A percentile compares a stretch with the other conserved stretches of the same genome.
Conservation (phyloP, 2,888 invertebrate species). For the Epistrophella euchroma region DNA sequence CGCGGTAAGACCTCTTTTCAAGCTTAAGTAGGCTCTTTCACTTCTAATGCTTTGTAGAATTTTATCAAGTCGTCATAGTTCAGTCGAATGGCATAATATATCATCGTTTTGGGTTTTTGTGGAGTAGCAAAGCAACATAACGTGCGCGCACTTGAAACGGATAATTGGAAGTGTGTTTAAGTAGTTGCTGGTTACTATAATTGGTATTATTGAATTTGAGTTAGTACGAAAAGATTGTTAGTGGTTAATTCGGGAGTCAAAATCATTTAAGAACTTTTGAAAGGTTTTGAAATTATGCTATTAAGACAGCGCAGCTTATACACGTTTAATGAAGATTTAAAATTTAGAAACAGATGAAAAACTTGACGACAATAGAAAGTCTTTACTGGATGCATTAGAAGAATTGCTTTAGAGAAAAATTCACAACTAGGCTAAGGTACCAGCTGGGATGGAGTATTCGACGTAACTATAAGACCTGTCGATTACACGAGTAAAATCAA, state of each 20-base stretch:
- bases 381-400: too few relatives aligned
- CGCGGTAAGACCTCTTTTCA: conserved; percentile 34
- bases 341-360: too few relatives aligned
- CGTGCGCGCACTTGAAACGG: conserved; percentile 58
- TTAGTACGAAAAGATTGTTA: background rate
- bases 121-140: conserved; percentile 50
- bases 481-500: too few relatives aligned
- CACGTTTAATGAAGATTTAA: background rate
- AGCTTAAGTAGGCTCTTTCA: conserved; percentile 60
- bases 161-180: conserved; percentile 46
- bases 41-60: conserved; percentile 43
- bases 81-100: conserved; percentile 46
- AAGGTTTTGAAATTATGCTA: background rate
- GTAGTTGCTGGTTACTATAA: conserved; percentile 28
- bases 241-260: conserved; percentile 8
- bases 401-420: too few relatives aligned
- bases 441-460: too few relatives aligned
- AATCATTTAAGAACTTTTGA: background rate
- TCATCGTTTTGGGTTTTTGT: conserved; percentile 20
- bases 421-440: too few relatives aligned
- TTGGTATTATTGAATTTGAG: conserved; percentile 26
- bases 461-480: too few relatives aligned
- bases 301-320: background rate
- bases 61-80: conserved; percentile 39
- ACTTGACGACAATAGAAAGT: too few relatives aligned